Percentiles rank a stretch among this genome's conserved stretches.
Evolutionary conservation across 1,140 invertebrate species (phyloP).

Genomic region (Plutomurus gul): DNA sequence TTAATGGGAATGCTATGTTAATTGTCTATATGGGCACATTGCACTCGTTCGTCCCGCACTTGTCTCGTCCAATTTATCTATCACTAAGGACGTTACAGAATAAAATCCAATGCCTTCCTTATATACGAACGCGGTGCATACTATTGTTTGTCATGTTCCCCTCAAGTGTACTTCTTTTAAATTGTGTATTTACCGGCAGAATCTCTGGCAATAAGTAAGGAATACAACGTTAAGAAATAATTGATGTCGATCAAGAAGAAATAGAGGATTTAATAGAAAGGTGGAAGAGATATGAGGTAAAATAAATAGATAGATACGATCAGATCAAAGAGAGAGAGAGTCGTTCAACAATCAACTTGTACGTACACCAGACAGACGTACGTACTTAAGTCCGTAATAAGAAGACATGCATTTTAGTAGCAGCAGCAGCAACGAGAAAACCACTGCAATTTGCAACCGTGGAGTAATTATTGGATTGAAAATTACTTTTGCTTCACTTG

Average conservation of each 20-base stretch:
- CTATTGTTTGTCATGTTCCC: too few relatives aligned
- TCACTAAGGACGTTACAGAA: not conserved
- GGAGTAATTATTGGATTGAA: too few relatives aligned
- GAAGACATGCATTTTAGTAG: too few relatives aligned
- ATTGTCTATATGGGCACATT: conserved; percentile 37
- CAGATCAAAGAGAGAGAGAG: conserved; percentile 4
- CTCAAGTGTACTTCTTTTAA: too few relatives aligned
- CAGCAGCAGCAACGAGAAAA: too few relatives aligned
- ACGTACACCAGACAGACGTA: too few relatives aligned
- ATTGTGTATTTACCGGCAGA: too few relatives aligned
- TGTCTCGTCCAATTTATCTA: not conserved
- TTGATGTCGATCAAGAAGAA: not conserved
- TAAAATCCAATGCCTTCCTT: conserved; percentile 1
- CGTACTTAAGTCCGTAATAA: too few relatives aligned
- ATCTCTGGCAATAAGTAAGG: not conserved
- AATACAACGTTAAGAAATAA: not conserved
- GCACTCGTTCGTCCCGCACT: conserved; percentile 24
- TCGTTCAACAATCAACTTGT: not conserved
- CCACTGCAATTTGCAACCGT: too few relatives aligned
- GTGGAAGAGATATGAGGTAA: not conserved
- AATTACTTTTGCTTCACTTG: too few relatives aligned
- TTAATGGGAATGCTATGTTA: conserved; percentile 42
- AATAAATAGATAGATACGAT: conserved; percentile 10
- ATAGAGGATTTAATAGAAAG: not conserved
- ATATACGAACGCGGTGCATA: too few relatives aligned